Conservation (phyloP, 2,113 vertebrate species). For the Taxidea taxus region DNA sequence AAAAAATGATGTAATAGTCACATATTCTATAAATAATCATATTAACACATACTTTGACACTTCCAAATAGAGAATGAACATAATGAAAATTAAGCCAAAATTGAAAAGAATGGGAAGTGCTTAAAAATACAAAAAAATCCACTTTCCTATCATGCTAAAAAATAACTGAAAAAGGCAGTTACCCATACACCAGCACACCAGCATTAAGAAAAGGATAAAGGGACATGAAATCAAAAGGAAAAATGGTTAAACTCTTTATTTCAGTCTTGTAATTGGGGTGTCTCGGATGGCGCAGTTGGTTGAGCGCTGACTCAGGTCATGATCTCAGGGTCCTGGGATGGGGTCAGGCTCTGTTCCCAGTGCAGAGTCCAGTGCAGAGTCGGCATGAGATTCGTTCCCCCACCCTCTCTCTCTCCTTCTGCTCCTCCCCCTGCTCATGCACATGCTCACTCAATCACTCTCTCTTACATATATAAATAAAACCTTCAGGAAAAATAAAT, state of each 20-base stretch:
- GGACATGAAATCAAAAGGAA: background rate
- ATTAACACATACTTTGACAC: background rate
- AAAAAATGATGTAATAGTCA: background rate
- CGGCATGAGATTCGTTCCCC: background rate
- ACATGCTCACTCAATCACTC: background rate
- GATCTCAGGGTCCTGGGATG: background rate
- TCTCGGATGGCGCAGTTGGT: background rate
- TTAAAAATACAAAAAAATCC: background rate
- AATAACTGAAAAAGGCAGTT: background rate
- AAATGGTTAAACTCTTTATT: background rate
- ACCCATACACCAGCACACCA: background rate
- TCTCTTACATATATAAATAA: background rate
- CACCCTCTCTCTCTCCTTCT: background rate
- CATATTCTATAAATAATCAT: background rate
- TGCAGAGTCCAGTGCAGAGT: background rate
- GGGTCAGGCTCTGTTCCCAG: background rate
- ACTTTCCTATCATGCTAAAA: background rate
- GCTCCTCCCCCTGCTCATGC: background rate
- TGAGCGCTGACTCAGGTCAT: background rate
- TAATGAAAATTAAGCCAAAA: constrained; percentile 44
- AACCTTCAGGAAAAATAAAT: background rate
- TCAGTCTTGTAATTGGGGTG: background rate
- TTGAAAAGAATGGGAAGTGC: background rate
- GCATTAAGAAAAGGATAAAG: background rate
- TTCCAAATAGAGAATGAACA: background rate